phyloP scores from a whole-genome alignment of 2,888 invertebrate genomes.

The Priocnemis perturbator region DNA sequence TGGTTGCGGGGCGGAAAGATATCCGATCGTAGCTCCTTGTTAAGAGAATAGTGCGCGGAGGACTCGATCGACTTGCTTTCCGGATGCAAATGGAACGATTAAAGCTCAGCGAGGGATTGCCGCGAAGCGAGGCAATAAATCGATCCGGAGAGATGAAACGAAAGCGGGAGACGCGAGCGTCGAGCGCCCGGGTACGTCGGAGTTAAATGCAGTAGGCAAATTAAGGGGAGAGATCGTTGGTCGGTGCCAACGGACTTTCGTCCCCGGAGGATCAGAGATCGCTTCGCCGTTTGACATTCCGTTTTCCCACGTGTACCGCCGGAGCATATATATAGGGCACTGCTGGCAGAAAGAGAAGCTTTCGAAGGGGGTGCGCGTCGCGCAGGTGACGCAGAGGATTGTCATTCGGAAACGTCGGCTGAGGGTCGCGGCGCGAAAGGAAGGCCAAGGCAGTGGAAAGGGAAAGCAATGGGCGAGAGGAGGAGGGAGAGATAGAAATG shows the following conservation, averaged over 20 bases:
- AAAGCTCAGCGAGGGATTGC: too few relatives aligned
- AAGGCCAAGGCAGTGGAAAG: not conserved
- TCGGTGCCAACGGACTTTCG: too few relatives aligned
- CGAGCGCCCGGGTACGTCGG: not conserved
- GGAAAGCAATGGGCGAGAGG: conserved; percentile 24
- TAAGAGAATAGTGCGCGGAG: too few relatives aligned
- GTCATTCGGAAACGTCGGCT: conserved; percentile 3
- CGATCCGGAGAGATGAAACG: too few relatives aligned
- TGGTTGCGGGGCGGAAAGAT: too few relatives aligned
- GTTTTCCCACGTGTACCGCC: not conserved
- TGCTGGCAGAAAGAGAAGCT: not conserved
- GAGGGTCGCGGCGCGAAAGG: conserved; percentile 1
- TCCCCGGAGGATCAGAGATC: not conserved
- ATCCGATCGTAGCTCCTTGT: too few relatives aligned
- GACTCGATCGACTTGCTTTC: too few relatives aligned
- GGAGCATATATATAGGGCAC: too few relatives aligned
- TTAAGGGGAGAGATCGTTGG: not conserved
- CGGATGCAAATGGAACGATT: too few relatives aligned
- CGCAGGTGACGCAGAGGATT: conserved; percentile 1
- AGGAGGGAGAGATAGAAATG: conserved; percentile 40
- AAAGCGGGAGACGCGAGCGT: too few relatives aligned
- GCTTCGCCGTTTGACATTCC: not conserved
- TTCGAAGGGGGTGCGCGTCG: conserved; percentile 22
- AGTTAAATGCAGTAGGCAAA: not conserved
- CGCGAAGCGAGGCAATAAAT: too few relatives aligned